These are phyloP conservation scores for Caenorhabditis macrosperma DNA, from an alignment of 2,888 invertebrate species.

Conservation along the genomic window DNA sequence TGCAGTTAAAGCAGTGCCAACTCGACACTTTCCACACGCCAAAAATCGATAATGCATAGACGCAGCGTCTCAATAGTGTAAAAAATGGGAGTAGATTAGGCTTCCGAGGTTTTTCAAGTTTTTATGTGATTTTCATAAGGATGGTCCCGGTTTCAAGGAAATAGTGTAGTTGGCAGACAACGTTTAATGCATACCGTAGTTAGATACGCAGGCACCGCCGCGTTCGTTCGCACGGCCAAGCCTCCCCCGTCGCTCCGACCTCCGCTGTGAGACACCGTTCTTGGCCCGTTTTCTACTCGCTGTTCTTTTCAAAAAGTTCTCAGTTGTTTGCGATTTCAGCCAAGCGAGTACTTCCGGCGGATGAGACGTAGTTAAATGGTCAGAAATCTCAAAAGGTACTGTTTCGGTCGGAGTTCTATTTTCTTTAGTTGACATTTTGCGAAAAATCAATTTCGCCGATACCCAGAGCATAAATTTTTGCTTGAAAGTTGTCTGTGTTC, in stretches of 20 bases:
- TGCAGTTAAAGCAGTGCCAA: constrained; percentile 23
- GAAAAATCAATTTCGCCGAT: background rate
- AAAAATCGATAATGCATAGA: constrained; percentile 23
- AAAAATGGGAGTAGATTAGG: background rate
- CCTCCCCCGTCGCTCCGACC: constrained; percentile 25
- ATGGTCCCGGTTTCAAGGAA: constrained; percentile 14
- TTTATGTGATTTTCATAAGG: constrained; percentile 1
- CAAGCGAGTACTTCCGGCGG: constrained; percentile 14
- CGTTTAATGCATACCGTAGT: constrained; percentile 58
- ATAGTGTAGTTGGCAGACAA: constrained; percentile 57
- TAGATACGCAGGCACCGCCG: constrained; percentile 60
- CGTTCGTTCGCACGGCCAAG: constrained; percentile 29
- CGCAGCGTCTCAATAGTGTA: background rate
- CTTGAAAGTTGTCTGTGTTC: too few species aligned
- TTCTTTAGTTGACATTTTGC: background rate
- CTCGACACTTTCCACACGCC: background rate
- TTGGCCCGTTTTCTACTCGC: background rate
- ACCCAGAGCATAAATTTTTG: too few species aligned
- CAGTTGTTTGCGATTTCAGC: constrained; percentile 21
- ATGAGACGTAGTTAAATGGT: constrained; percentile 53
- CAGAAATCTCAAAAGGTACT: constrained; percentile 50
- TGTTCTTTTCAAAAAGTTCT: background rate
- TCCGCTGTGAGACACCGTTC: constrained; percentile 29
- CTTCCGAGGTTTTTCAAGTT: background rate
- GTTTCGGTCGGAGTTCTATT: background rate